Conservation (phyloP, 1,140 invertebrate species). For the Drosophila pectinifera region DNA sequence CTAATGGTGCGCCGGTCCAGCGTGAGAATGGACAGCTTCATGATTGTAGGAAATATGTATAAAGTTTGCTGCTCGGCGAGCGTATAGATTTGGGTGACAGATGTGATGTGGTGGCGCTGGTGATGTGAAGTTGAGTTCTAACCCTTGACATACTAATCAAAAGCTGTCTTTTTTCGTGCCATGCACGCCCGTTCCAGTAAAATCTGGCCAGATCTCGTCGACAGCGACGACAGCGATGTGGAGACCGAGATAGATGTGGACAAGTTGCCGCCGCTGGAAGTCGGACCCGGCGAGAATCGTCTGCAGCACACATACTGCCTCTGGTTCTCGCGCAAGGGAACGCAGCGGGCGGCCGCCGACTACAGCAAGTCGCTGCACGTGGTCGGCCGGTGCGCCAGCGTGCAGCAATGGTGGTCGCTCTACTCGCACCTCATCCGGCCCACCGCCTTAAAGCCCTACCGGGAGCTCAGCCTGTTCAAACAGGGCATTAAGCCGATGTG, state of each 20-base stretch:
- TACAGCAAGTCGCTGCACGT: conserved; percentile 84
- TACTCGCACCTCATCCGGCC: conserved; percentile 96
- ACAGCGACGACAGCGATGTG: conserved; percentile 84
- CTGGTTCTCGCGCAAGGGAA: conserved; percentile 88
- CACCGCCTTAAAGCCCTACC: conserved; percentile 94
- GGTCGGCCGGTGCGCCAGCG: conserved; percentile 93
- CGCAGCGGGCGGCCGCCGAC: conserved; percentile 76
- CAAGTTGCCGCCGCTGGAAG: conserved; percentile 86
- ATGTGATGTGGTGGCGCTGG: not conserved
- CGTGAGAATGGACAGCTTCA: conserved; percentile 75
- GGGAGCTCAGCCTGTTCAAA: conserved; percentile 99
- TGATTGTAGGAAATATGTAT: conserved; percentile 13
- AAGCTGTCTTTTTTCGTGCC: conserved; percentile 14
- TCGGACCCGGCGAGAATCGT: conserved; percentile 90
- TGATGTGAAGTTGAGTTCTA: conserved; percentile 18
- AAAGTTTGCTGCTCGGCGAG: not conserved
- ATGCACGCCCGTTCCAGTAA: conserved; percentile 64
- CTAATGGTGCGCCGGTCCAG: conserved; percentile 63
- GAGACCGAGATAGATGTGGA: conserved; percentile 84
- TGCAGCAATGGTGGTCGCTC: conserved; percentile 98
- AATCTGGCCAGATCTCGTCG: conserved; percentile 77
- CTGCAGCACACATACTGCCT: conserved; percentile 93
- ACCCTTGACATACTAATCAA: conserved; percentile 52
- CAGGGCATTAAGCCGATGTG: conserved; percentile 99
- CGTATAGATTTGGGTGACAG: not conserved